Percentiles rank a stretch among this genome's conserved stretches.
phyloP scores from a whole-genome alignment of 2,113 vertebrate species.

The Eretmochelys imbricata region DNA sequence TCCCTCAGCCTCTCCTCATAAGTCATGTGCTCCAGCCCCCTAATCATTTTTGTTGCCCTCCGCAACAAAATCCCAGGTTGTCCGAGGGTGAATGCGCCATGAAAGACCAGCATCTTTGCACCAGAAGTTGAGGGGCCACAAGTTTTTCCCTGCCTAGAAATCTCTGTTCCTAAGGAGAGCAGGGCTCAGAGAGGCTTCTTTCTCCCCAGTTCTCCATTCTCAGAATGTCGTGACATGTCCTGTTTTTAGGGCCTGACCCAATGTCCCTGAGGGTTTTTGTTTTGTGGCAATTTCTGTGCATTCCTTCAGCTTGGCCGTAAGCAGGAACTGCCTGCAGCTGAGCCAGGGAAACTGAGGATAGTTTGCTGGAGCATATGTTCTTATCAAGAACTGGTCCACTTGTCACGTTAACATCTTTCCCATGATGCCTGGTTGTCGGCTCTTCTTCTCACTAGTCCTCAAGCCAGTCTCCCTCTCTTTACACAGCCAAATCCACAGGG shows the following conservation, averaged over 20 bases:
- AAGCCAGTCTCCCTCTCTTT: background rate
- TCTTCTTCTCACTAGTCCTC: background rate
- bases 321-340: background rate
- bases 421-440: background rate
- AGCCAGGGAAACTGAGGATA: background rate
- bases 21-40: too few relatives aligned
- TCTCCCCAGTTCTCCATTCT: background rate
- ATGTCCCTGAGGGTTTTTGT: background rate
- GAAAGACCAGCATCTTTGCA: slow-evolving; percentile 14
- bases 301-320: background rate
- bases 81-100: background rate
- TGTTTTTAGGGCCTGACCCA: background rate
- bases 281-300: background rate
- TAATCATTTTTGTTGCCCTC: too few relatives aligned
- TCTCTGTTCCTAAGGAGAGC: background rate
- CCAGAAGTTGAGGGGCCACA: background rate
- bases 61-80: background rate
- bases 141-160: background rate
- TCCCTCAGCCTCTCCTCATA: too few relatives aligned
- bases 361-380: rapidly evolving
- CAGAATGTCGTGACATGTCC: background rate
- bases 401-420: background rate
- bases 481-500: background rate
- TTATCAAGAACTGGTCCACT: background rate
- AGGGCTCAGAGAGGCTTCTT: background rate